phyloP scores from a whole-genome alignment of 2,797 vertebrate species.

The Hybognathus amarus region DNA sequence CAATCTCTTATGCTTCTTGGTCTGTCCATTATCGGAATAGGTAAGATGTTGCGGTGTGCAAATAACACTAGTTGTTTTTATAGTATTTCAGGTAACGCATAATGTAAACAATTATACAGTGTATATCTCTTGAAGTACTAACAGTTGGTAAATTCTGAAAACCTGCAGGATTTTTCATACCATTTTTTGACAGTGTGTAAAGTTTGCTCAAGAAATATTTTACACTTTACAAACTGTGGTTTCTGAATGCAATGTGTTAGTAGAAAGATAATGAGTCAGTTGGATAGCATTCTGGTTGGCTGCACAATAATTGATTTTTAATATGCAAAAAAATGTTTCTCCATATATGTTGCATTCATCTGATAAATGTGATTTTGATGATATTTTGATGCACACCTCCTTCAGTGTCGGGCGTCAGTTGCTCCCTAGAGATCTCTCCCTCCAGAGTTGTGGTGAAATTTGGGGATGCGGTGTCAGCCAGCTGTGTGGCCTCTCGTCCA shows the following conservation, averaged over 20 bases:
- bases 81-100: not conserved
- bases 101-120: not conserved
- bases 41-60: constrained; percentile 63
- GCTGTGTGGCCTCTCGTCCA: constrained; percentile 77
- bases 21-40: constrained; percentile 71
- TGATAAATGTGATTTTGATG: constrained; percentile 5
- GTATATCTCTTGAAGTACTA: not conserved
- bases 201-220: not conserved
- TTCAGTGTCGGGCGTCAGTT: constrained; percentile 77
- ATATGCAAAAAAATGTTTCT: not conserved
- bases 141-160: not conserved
- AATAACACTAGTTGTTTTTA: constrained; percentile 13
- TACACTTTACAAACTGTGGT: not conserved
- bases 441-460: constrained; percentile 80
- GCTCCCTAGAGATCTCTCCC: constrained; percentile 80
- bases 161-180: not conserved
- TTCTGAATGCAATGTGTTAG: not conserved
- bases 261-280: not conserved
- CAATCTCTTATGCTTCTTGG: constrained; percentile 67
- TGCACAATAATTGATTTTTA: not conserved
- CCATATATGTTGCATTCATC: not conserved
- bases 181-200: not conserved
- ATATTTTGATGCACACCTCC: constrained; percentile 23
- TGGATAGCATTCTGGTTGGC: not conserved
- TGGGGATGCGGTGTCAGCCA: constrained; percentile 78